Evolutionary conservation across 2,888 invertebrate genomes (phyloP).

Genomic region (Stictocephala bisonia): DNA sequence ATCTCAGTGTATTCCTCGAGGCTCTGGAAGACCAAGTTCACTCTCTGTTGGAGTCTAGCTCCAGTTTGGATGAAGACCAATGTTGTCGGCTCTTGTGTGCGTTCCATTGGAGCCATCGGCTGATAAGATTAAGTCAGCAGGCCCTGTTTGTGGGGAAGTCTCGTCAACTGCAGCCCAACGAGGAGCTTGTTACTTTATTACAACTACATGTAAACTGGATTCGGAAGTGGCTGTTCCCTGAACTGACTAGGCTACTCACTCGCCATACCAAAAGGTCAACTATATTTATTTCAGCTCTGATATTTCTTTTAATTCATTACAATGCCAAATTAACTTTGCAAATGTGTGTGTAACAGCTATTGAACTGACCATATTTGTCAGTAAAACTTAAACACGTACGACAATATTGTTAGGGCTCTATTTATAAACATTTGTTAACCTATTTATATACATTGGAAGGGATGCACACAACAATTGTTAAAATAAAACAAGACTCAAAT

Average conservation of each 20-base stretch:
- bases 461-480: too few relatives aligned
- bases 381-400: too few relatives aligned
- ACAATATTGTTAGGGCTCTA: too few relatives aligned
- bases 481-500: too few relatives aligned
- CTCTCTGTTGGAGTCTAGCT: background rate
- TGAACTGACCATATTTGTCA: too few relatives aligned
- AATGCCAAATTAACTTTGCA: too few relatives aligned
- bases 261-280: background rate
- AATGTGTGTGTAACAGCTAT: too few relatives aligned
- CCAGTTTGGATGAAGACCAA: background rate
- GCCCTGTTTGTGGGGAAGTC: background rate
- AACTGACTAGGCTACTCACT: background rate
- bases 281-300: too few relatives aligned
- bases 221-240: constrained; percentile 6
- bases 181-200: background rate
- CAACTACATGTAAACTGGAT: constrained; percentile 12
- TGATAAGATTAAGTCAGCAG: background rate
- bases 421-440: too few relatives aligned
- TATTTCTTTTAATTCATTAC: too few relatives aligned
- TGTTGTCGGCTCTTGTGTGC: constrained; percentile 23
- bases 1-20: constrained; percentile 24
- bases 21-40: constrained; percentile 17
- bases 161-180: background rate
- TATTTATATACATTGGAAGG: too few relatives aligned
- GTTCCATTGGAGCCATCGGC: constrained; percentile 3